These are phyloP conservation scores for Salvelinus fontinalis DNA, from an alignment of 2,113 vertebrate genomes.

Conservation along the genomic window DNA sequence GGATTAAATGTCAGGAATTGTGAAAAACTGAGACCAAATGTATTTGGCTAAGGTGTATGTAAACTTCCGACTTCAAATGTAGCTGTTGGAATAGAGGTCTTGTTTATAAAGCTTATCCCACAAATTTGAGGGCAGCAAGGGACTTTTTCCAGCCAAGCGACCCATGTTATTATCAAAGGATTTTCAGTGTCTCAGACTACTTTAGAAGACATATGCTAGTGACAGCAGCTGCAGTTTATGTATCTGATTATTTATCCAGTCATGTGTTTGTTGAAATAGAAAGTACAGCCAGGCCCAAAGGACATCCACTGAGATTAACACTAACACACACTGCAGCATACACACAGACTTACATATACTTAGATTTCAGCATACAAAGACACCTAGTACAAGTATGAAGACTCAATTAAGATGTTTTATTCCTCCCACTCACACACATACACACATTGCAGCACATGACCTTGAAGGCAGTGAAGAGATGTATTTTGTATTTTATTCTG, in stretches of 20 bases:
- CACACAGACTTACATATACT: constrained; percentile 1
- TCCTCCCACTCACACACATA: background rate
- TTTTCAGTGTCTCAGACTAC: background rate
- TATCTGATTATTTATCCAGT: constrained; percentile 1
- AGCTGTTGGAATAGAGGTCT: background rate
- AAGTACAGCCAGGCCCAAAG: constrained; percentile 1
- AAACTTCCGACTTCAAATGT: background rate
- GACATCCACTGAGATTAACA: background rate
- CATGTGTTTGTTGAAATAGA: background rate
- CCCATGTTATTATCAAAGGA: background rate
- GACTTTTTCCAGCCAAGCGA: too few species aligned
- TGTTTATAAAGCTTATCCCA: background rate
- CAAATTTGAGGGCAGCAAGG: background rate
- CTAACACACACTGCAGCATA: background rate
- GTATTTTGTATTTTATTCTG: background rate
- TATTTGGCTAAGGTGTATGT: too few species aligned
- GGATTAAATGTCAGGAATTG: too few species aligned
- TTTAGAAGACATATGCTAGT: background rate
- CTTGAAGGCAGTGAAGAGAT: constrained; percentile 11
- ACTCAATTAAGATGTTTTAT: constrained; percentile 1
- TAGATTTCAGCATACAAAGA: background rate
- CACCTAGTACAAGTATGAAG: background rate
- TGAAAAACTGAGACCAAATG: too few species aligned
- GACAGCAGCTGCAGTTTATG: constrained; percentile 2
- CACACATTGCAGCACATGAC: background rate